Evolutionary conservation across 2,888 invertebrate genomes (phyloP), one percentile per base, ranked within the genome.

Genomic region (Caradrina clavipalpis): DNA sequence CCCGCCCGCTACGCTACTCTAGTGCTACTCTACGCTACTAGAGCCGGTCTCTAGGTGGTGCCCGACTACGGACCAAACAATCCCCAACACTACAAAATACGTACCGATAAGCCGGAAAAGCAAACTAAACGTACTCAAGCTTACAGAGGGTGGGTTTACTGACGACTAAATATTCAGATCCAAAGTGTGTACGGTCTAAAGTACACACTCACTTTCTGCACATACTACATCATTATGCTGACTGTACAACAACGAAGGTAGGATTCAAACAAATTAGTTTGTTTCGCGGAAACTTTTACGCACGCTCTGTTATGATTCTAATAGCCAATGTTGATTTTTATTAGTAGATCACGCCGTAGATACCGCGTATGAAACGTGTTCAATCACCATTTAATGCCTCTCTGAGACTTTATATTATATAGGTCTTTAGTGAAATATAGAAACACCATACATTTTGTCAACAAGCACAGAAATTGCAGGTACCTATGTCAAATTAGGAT

Each of bases 1-100:
- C 88, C 88, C 89, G 88, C 88, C 89, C 89, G 85, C 88, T 87
- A 87, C 86, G 69, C 83, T 85, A 87, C 76, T 73, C 88, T 86
- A 88, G 82, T 80, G 72, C 83, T 84, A 84, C 82, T 66, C 77
- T 81, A 81, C 72, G 64, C 78, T 84, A 83, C 66, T 50, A 66
- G 63, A 54, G 70, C 72, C 61, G 63, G 60, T 53, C 59, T 67
- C 54, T 72, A 64, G 53, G 31, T 69, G 58, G 61, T 60, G 51
- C 61, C 66, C 63, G 64, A 69, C 73, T 79, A 78, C 71, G 68
- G 64, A 72, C 53, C 71, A 76, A 67, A 68, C 75, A 76, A 54
- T 63, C 63, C 21, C 72, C 68, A 76, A 72, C 59, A 72, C 82
- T 82, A 83, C 84, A 82, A 64, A 83, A 74, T 60, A 85, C 71